Conservation (phyloP, 2,797 vertebrate species). For the Gymnothorax javanicus region DNA sequence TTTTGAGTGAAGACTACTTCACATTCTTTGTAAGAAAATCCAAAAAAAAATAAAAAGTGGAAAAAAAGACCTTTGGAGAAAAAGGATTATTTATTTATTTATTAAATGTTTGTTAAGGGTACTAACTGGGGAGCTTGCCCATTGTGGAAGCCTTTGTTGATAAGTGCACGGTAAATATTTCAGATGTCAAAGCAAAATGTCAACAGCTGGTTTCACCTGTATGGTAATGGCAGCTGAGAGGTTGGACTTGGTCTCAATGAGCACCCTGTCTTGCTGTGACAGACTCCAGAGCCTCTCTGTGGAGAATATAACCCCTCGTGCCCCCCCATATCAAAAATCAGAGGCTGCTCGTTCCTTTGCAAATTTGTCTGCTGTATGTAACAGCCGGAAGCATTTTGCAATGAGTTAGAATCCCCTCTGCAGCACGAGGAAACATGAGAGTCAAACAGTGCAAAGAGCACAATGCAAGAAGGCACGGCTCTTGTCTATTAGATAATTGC, state of each 20-base stretch:
- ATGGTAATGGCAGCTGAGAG: constrained; percentile 74
- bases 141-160: constrained; percentile 64
- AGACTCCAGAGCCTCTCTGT: constrained; percentile 21
- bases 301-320: neutral
- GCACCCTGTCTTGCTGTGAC: constrained; percentile 70
- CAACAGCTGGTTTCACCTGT: constrained; percentile 74
- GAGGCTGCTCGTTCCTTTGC: neutral
- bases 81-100: neutral
- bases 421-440: neutral
- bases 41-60: constrained; percentile 33
- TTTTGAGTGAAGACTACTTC: constrained; percentile 22
- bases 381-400: constrained; percentile 3
- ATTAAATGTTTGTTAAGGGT: neutral
- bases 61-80: constrained; percentile 27
- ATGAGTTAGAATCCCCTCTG: constrained; percentile 33
- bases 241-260: constrained; percentile 67
- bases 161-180: constrained; percentile 78
- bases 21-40: constrained; percentile 7
- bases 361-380: constrained; percentile 20
- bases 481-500: neutral
- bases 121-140: constrained; percentile 46
- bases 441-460: neutral
- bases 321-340: neutral
- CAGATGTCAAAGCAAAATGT: constrained; percentile 75
- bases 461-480: neutral